These are phyloP conservation scores for Nephrotoma appendiculata DNA, from an alignment of 2,888 invertebrate species.

Conservation along the genomic window DNA sequence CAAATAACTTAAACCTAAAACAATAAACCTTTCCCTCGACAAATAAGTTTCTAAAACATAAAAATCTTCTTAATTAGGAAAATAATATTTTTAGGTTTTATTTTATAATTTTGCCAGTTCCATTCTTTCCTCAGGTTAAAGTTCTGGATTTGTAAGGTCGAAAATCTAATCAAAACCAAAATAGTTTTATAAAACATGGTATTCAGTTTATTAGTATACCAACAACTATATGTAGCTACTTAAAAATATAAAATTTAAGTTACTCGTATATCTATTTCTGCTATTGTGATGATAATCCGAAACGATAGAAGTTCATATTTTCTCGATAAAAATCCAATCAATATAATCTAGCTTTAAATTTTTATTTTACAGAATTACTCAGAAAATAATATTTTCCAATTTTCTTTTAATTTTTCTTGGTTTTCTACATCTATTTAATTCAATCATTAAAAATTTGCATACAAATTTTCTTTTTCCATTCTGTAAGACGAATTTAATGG, in stretches of 20 bases:
- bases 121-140: neutral
- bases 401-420: neutral
- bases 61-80: neutral
- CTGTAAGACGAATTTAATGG: neutral
- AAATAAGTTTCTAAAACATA: neutral
- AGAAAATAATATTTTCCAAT: neutral
- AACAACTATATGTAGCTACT: neutral
- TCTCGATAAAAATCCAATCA: neutral
- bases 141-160: neutral
- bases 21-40: neutral
- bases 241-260: neutral
- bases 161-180: neutral
- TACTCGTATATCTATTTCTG: neutral
- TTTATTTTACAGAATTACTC: neutral
- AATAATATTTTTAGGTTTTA: neutral
- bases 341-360: neutral
- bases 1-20: neutral
- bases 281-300: neutral
- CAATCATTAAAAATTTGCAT: neutral
- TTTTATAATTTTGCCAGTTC: neutral
- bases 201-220: neutral
- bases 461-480: neutral
- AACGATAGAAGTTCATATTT: neutral
- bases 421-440: neutral
- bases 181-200: neutral